Percentiles rank a stretch among this genome's conserved stretches.
Evolutionary conservation across 2,797 vertebrate species (phyloP).

Genomic region (Semotilus atromaculatus): DNA sequence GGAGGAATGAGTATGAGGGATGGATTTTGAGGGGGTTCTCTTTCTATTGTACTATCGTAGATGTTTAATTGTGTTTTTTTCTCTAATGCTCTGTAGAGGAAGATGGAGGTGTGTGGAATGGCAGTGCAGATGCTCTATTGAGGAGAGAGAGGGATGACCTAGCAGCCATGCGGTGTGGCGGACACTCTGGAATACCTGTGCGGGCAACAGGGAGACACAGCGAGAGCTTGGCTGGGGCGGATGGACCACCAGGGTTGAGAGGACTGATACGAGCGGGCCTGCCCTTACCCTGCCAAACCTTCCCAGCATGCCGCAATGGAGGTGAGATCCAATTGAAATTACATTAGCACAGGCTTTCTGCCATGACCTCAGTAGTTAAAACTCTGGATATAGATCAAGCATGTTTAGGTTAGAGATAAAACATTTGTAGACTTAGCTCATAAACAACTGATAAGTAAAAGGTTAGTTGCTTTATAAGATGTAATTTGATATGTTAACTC

Average conservation of each 20-base stretch:
- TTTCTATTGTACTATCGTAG: not conserved
- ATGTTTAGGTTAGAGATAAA: not conserved
- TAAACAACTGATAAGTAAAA: not conserved
- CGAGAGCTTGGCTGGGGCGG: slow-evolving; percentile 76
- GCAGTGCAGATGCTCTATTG: slow-evolving; percentile 78
- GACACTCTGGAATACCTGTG: slow-evolving; percentile 85
- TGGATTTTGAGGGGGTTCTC: slow-evolving; percentile 1
- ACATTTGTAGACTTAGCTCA: not conserved
- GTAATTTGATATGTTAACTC: not conserved
- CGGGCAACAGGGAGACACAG: slow-evolving; percentile 80
- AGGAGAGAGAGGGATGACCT: slow-evolving; percentile 84
- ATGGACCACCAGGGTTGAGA: slow-evolving; percentile 78
- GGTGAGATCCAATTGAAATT: slow-evolving; percentile 69
- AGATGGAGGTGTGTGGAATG: slow-evolving; percentile 81
- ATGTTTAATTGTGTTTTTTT: slow-evolving; percentile 26
- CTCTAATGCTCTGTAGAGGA: slow-evolving; percentile 74
- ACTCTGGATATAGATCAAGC: not conserved
- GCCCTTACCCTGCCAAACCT: slow-evolving; percentile 90
- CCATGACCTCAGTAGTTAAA: slow-evolving; percentile 24
- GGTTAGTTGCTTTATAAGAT: not conserved
- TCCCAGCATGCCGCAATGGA: slow-evolving; percentile 91
- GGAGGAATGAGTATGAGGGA: slow-evolving; percentile 41
- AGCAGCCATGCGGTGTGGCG: slow-evolving; percentile 62
- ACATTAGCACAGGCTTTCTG: slow-evolving; percentile 9
- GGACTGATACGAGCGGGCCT: slow-evolving; percentile 81